Evolutionary conservation across 2,797 vertebrate genomes (phyloP).

Genomic region (Poecilia velifera): DNA sequence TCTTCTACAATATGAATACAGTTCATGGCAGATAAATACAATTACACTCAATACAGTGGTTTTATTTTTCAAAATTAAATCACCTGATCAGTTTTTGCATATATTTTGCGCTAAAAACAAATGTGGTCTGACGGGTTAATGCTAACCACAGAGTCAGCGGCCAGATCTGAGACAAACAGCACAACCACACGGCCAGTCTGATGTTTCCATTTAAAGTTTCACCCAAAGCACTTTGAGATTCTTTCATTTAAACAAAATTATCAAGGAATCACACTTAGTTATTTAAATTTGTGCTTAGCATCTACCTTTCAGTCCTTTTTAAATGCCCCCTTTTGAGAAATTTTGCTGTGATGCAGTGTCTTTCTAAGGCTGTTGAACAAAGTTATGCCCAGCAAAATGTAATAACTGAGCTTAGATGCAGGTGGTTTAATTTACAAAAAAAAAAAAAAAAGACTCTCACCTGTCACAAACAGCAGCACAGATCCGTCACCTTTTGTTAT

Average conservation of each 20-base stretch:
- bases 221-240: no score
- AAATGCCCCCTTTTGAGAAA: not conserved
- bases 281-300: no score
- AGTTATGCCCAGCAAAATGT: not conserved
- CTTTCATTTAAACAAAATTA: no score
- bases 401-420: not conserved
- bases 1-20: not conserved
- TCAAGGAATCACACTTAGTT: no score
- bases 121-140: no score
- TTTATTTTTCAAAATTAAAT: no score
- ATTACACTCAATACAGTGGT: not conserved
- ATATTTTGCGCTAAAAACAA: no score
- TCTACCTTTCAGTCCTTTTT: not conserved
- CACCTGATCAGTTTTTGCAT: no score
- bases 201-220: no score
- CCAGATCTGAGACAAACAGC: no score
- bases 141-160: no score
- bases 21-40: not conserved
- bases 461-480: constrained; percentile 48
- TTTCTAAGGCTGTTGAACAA: not conserved
- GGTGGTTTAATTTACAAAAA: not conserved
- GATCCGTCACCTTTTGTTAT: not conserved
- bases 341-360: not conserved
- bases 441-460: not conserved
- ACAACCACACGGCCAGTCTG: no score